Evolutionary conservation across 2,888 invertebrate species (phyloP), one percentile per base, ranked within the genome.

Genomic region (Machimus rusticus): DNA sequence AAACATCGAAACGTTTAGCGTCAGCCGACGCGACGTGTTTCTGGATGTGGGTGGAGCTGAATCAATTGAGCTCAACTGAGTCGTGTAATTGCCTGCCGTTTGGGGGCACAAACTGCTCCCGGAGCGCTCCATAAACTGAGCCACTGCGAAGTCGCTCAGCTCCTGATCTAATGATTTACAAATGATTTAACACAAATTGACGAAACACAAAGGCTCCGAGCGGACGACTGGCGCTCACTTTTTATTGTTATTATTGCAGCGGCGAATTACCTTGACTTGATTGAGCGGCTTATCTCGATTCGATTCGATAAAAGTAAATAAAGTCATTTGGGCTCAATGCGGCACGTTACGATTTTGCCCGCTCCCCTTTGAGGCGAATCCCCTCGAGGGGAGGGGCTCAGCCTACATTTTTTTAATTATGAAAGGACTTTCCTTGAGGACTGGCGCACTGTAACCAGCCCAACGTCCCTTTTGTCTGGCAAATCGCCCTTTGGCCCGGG

Each of bases 161-260:
- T 76, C 46, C 85, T 87, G 85, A 88, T 88, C 81, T 86, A 88
- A 88, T 88, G 88, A 88, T 88, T 88, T 88, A 88, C 88, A 88
- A 88, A 87, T 88, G 88, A 88, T 88, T 88, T 87, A 88, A 88
- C 88, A 87, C 88, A 88, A 87, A 87, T 87, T 87, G 88, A 88
- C 87, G 82, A 88, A 87, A 88, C 74, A 87, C 87, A 85, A 87
- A 87, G 74, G 87, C 87, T 86, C 43, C 87, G 82, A 85, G 87
- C 79, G 82, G 87, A 76, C 51, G 46, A 31, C 6, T 55, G 74
- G 86, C 86, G 87, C 77, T 77, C 55, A 86, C n/a, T 76, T 77
- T 86, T 77, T 87, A 43, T 81, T 85, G 43, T 85, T 85, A 76
- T 87, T 88, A 87, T 88, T 87, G 85, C 74, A 46, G 19, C 78